Evolutionary conservation across 2,797 vertebrate species (phyloP).

Genomic region (Caiman crocodilus): DNA sequence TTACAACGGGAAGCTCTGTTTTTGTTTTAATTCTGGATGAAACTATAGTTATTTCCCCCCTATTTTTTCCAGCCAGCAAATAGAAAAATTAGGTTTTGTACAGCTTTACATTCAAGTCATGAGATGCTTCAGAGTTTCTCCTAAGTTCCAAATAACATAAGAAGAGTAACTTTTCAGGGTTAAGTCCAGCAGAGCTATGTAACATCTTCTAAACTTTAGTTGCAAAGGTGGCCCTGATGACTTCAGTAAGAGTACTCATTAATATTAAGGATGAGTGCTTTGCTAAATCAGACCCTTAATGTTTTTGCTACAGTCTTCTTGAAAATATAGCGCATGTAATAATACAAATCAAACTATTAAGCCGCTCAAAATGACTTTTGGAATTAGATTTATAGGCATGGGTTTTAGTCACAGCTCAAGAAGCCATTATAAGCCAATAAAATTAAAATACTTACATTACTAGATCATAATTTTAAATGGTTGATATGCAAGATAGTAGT

Average conservation of each 20-base stretch:
- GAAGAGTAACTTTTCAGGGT: not conserved
- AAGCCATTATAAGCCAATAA: slow-evolving; percentile 26
- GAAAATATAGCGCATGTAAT: not conserved
- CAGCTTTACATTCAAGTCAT: too few species aligned
- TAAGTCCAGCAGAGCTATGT: not conserved
- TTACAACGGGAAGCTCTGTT: too few species aligned
- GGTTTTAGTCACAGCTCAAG: slow-evolving; percentile 10
- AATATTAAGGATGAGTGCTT: not conserved
- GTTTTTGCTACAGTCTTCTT: not conserved
- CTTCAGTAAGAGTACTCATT: not conserved
- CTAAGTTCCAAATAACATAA: not conserved
- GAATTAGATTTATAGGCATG: slow-evolving; percentile 16
- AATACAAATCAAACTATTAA: not conserved
- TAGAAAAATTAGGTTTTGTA: too few species aligned
- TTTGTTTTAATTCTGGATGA: too few species aligned
- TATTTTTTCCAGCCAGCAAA: too few species aligned
- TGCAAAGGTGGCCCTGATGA: not conserved
- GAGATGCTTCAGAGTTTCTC: not conserved
- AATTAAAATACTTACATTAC: slow-evolving; percentile 11
- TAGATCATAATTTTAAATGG: not conserved
- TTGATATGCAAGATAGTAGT: not conserved
- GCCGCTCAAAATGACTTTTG: not conserved
- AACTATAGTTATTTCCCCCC: too few species aligned
- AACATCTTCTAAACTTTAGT: not conserved
- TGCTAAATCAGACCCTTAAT: not conserved